Base-by-base conservation (phyloP, 2,113 vertebrate genomes). In the Myrmecobius fasciatus region DNA sequence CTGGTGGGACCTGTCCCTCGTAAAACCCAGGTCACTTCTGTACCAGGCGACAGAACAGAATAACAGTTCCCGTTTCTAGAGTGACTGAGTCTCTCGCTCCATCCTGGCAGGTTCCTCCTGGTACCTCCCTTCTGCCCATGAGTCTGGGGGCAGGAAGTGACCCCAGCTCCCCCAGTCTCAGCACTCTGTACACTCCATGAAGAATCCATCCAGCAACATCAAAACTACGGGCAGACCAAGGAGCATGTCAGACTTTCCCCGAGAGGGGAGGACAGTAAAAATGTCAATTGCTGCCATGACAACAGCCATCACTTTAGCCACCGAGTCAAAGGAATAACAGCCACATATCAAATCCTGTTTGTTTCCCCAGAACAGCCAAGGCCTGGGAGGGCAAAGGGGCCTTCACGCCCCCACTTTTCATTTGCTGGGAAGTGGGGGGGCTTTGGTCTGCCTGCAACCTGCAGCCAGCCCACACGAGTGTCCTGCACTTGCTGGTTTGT, bases 261-360 rank as follows among this genome's bases (percentile, higher is more conserved):
- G 0, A 46, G 94, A 94, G 75, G 47, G 83, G 54, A 67, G 20
- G 49, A 92, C 56, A 92, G 56, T 52, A 11, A 56, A 92, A 92
- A 49, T 8, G 54, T 67, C 91, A 91, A 56, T 93, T 0, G 94
- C 60, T 97, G 93, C 94, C 96, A 94, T 97, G 97, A 92, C 97
- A 96, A 97, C 96, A 0, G 0, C 60, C 25, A 3, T 89, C 93
- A 89, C 67, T 36, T 95, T 94, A 83, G 95, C 93, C 94, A 56
- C 89, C 26, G 83, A 36, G 11, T 56, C 95, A 49, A 22, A 91
- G 94, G 92, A 53, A 88, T 52, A 24, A 28, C 91, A 92, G 89
- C 88, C 48, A 92, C 31, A 47, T 89, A 49, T 31, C 88, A 48
- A 88, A 6, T 3, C 5, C 25, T 3, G 22, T 94, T 93, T 91